phyloP scores from a whole-genome alignment of 2,113 vertebrate species.

The Donacobius atricapilla region DNA sequence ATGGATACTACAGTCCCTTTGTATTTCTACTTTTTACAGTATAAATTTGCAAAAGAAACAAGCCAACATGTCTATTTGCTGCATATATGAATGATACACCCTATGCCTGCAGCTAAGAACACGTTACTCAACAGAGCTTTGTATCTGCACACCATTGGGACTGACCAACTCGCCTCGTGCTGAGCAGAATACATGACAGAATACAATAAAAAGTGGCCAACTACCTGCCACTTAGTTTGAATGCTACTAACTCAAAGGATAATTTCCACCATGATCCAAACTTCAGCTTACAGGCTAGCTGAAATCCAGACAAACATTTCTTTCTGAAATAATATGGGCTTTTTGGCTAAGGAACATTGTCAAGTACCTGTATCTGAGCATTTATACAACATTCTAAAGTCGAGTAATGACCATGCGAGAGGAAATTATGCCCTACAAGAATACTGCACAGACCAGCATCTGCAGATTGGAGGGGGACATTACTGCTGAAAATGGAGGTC shows the following conservation, averaged over 20 bases:
- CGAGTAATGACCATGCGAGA: not conserved
- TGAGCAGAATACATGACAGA: not conserved
- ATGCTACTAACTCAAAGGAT: not conserved
- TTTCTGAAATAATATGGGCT: not conserved
- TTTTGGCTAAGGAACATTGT: not conserved
- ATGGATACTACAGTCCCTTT: not conserved
- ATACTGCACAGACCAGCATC: accelerated
- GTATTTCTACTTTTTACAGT: not conserved
- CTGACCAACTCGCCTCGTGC: not conserved
- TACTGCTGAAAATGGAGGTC: not conserved
- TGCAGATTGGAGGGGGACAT: not conserved
- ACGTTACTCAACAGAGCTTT: not conserved
- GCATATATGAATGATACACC: not conserved
- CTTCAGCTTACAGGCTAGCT: not conserved
- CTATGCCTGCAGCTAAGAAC: not conserved
- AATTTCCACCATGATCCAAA: not conserved
- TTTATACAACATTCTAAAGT: not conserved
- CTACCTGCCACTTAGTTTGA: not conserved
- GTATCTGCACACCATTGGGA: not conserved
- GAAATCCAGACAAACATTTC: not conserved
- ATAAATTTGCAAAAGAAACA: not conserved
- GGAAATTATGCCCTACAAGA: not conserved
- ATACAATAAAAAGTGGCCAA: not conserved
- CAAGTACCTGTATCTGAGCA: not conserved
- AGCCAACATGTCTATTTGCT: not conserved